Evolutionary conservation across 2,888 invertebrate genomes (phyloP), one percentile per base, ranked within the genome.

Genomic region (Fragum whitleyi): DNA sequence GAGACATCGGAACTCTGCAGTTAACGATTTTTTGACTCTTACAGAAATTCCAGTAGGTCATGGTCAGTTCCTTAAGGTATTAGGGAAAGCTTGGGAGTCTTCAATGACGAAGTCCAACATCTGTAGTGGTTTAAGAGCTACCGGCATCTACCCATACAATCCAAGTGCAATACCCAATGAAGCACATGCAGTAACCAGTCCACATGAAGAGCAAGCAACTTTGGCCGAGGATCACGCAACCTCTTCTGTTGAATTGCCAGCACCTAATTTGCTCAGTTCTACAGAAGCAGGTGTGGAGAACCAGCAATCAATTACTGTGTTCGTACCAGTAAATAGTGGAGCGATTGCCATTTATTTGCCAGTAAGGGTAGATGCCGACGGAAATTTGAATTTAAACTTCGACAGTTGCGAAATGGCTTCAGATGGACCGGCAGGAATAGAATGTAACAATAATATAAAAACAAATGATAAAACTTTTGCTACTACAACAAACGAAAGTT

Each of bases 81-180:
- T 85, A 19, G 47, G 62, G 0, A 70, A 70, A n/a, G 73, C 73
- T 14, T 83, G 76, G 85, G 11, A 70, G 55, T 32, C 19, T 2
- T 62, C 77, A 1, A 29, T 83, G 14, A 78, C 80, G 1, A 23
- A 1, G 2, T n/a, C 21, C 0, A 83, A 73, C 19, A 73, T 80
- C 9, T 2, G n/a, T 11, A 82, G 62, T 62, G 77, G 77, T 1
- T 81, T 79, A 59, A 19, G 3, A 7, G 69, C 79, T 0, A 79
- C 75, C 7, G 81, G 81, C 0, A 81, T 85, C 26, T 61, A 68
- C 57, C 82, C 77, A 16, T 77, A 70, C 39, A 77, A 81, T 55
- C 76, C 76, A 9, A 29, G n/a, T 1, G 81, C 74, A 7, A 85
- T 79, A 14, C 79, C 79, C 36, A 53, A 79, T 32, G 29, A 29